Conservation (phyloP, 2,888 invertebrate species). For the Pharmacophagus antenor region DNA sequence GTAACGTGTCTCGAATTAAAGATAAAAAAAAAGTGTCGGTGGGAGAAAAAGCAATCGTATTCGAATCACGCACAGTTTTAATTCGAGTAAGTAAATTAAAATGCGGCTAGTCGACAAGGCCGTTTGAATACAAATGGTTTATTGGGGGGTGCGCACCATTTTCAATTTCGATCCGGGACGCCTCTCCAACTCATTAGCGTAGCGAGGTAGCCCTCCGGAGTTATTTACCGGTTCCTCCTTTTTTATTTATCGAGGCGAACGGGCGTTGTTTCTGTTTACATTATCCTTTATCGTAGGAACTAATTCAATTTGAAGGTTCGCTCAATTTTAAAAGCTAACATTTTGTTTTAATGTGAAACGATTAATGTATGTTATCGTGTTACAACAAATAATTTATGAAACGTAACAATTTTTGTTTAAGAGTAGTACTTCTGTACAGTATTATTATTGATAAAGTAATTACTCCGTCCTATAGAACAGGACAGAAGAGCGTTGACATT, state of each 20-base stretch:
- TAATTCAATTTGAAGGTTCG: neutral
- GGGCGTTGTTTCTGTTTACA: slow-evolving; percentile 58
- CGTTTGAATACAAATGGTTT: slow-evolving; percentile 78
- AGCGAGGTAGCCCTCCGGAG: slow-evolving; percentile 48
- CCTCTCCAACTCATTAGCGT: slow-evolving; percentile 65
- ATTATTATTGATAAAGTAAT: too few relatives aligned
- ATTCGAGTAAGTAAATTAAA: slow-evolving; percentile 80
- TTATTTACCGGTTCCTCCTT: slow-evolving; percentile 58
- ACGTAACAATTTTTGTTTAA: neutral
- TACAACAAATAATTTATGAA: neutral
- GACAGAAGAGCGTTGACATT: too few relatives aligned
- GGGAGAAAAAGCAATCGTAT: slow-evolving; percentile 53
- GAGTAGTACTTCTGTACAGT: neutral
- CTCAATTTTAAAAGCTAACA: neutral
- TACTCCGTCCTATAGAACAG: too few relatives aligned
- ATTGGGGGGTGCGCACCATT: slow-evolving; percentile 57
- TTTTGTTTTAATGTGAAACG: neutral
- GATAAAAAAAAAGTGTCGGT: slow-evolving; percentile 58
- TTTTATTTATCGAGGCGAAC: slow-evolving; percentile 60
- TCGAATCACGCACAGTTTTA: slow-evolving; percentile 78
- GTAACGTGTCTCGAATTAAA: slow-evolving; percentile 73
- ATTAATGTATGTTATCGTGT: neutral
- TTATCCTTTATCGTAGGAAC: slow-evolving; percentile 1
- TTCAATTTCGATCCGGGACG: slow-evolving; percentile 56
- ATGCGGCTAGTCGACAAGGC: slow-evolving; percentile 63